A percentile compares a stretch with the other conserved stretches of the same genome.
Conservation (phyloP, 1,140 invertebrate genomes). For the Conopomorpha cramerella region DNA sequence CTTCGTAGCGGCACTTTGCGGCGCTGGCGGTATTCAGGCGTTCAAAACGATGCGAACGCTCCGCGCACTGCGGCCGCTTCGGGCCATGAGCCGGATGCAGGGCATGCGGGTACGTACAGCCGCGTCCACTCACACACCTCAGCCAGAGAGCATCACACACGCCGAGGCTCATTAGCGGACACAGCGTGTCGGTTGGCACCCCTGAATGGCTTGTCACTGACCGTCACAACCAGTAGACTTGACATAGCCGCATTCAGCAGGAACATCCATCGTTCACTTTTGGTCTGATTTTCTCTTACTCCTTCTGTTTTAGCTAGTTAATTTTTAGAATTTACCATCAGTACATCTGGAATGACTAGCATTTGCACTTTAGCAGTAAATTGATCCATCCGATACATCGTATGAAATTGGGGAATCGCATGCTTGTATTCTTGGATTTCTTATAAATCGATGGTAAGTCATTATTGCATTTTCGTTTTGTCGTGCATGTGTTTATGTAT, state of each 20-base stretch:
- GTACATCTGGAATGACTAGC: slow-evolving; percentile 35
- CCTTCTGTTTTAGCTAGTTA: slow-evolving; percentile 36
- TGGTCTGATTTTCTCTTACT: slow-evolving; percentile 39
- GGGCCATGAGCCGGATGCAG: slow-evolving; percentile 96
- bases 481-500: too few species aligned
- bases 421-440: too few species aligned
- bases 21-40: slow-evolving; percentile 94
- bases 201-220: slow-evolving; percentile 57
- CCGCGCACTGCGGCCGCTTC: slow-evolving; percentile 90
- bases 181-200: slow-evolving; percentile 33
- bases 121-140: slow-evolving; percentile 15
- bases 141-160: background rate
- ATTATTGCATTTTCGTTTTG: too few species aligned
- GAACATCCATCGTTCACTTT: slow-evolving; percentile 34
- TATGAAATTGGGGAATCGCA: too few species aligned
- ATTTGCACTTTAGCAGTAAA: slow-evolving; percentile 44
- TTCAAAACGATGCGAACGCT: slow-evolving; percentile 98
- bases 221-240: too few species aligned
- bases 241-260: slow-evolving; percentile 30
- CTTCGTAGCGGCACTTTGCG: slow-evolving; percentile 91
- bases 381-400: slow-evolving; percentile 35
- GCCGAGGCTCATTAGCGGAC: background rate
- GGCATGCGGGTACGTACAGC: slow-evolving; percentile 91
- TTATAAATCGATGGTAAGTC: too few species aligned
- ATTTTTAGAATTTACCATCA: slow-evolving; percentile 20